Base-by-base conservation (phyloP, 2,797 vertebrate genomes). In the Betta splendens region DNA sequence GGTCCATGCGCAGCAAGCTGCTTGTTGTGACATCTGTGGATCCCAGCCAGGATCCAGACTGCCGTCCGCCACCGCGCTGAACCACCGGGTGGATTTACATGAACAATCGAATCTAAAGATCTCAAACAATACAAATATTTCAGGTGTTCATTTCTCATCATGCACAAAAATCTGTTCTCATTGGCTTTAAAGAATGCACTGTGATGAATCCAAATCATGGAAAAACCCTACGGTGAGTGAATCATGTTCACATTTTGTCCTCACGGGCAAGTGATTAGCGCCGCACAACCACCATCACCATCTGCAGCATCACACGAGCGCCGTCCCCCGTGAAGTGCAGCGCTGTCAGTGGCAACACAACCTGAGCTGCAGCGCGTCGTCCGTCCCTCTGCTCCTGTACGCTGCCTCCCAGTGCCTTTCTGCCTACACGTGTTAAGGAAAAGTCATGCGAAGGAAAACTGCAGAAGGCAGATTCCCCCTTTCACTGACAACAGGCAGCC, bases 201-300 rank as follows among this genome's bases (percentile, higher is more conserved):
- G 13, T 9, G 21, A 4, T 45, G 47, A 56, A 12, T 26, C 2
- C 18, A 7, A 20, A 12, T 9, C 20, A 45, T 1, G 0, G 21
- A 47, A n/a, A 36, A 59, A n/a, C 16, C 21, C 16, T 18, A 36
- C 5, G 2, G 7, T 54, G 54, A 16, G 60, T 40, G 5, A 55
- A 64, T 54, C 11, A 25, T 15, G 32, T 47, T 37, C 17, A 44
- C 32, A 18, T 52, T 32, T 65, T 12, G 61, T 21, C 60, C 35
- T 67, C 49, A 22, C 21, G 42, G 45, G 17, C 40, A 53, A 69
- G 32, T 39, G 60, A 71, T 62, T 49, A 57, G 59, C 51, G 42
- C 31, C 37, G 44, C 72, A 48, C 46, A 35, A 40, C 68, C 48
- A 49, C 79, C 16, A 74, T 78, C 48, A n/a, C n/a, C 57, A 72